These are phyloP conservation scores for Serinus canaria DNA, from an alignment of 2,113 vertebrate species.

Conservation along the genomic window DNA sequence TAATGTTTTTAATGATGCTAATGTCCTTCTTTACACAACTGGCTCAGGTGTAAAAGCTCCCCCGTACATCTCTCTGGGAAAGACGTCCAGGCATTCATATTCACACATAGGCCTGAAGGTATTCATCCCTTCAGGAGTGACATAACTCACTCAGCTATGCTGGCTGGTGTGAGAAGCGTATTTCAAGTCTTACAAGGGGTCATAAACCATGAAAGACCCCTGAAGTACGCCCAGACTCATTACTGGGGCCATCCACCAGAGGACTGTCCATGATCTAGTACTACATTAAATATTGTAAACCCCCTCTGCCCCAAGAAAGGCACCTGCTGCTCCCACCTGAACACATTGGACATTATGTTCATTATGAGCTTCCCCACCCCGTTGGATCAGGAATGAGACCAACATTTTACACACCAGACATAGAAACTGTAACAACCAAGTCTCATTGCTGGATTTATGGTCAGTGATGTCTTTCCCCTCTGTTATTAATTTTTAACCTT, in stretches of 20 bases:
- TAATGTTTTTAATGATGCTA: not conserved
- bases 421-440: not conserved
- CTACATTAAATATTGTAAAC: not conserved
- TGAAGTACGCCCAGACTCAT: not conserved
- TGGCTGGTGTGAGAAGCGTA: not conserved
- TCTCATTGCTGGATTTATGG: not conserved
- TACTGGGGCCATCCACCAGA: not conserved
- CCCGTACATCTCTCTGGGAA: rapidly evolving
- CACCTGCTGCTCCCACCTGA: not conserved
- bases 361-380: not conserved
- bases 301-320: not conserved
- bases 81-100: not conserved
- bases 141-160: rapidly evolving
- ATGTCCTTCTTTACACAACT: not conserved
- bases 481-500: not conserved
- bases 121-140: not conserved
- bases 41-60: not conserved
- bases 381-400: not conserved
- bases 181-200: not conserved
- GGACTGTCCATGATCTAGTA: not conserved
- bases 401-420: rapidly evolving
- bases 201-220: not conserved
- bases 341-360: not conserved
- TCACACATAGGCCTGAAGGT: too few relatives aligned
- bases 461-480: not conserved